Conservation (phyloP, 2,888 invertebrate genomes). For the Ypsolopha sequella region DNA sequence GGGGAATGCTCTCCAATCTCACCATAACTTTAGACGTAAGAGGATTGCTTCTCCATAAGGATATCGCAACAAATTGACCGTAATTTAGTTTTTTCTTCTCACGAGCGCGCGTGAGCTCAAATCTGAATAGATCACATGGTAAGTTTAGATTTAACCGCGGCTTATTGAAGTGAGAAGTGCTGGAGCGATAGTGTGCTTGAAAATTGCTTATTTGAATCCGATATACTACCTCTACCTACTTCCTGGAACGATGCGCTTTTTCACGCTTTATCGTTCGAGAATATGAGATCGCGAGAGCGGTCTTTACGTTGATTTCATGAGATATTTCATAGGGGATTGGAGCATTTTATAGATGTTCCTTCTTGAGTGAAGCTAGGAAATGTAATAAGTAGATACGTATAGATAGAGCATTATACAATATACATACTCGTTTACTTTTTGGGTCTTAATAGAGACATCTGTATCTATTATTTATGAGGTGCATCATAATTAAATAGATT, state of each 20-base stretch:
- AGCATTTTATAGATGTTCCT: too few relatives aligned
- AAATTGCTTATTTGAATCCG: slow-evolving; percentile 55
- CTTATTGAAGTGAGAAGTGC: slow-evolving; percentile 20
- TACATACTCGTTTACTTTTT: too few relatives aligned
- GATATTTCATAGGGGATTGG: background rate
- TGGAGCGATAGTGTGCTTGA: slow-evolving; percentile 21
- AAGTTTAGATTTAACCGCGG: slow-evolving; percentile 31
- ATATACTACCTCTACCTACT: slow-evolving; percentile 20
- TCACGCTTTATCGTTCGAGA: slow-evolving; percentile 25
- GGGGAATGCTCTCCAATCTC: slow-evolving; percentile 12
- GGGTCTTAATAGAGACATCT: too few relatives aligned
- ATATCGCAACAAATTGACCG: slow-evolving; percentile 61
- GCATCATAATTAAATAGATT: too few relatives aligned
- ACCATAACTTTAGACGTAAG: slow-evolving; percentile 41
- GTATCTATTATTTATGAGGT: too few relatives aligned
- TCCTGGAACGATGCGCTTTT: slow-evolving; percentile 17
- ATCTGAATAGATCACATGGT: slow-evolving; percentile 37
- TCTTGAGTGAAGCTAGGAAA: too few relatives aligned
- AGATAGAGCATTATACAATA: too few relatives aligned
- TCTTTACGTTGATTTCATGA: too few relatives aligned
- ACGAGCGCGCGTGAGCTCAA: slow-evolving; percentile 32
- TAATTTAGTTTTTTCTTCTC: slow-evolving; percentile 58
- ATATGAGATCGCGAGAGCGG: slow-evolving; percentile 5
- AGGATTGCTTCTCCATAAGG: slow-evolving; percentile 58
- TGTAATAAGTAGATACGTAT: too few relatives aligned